Percentiles rank a stretch among this genome's conserved stretches.
Conservation (phyloP, 2,888 invertebrate species). For the Dioctria rufipes region DNA sequence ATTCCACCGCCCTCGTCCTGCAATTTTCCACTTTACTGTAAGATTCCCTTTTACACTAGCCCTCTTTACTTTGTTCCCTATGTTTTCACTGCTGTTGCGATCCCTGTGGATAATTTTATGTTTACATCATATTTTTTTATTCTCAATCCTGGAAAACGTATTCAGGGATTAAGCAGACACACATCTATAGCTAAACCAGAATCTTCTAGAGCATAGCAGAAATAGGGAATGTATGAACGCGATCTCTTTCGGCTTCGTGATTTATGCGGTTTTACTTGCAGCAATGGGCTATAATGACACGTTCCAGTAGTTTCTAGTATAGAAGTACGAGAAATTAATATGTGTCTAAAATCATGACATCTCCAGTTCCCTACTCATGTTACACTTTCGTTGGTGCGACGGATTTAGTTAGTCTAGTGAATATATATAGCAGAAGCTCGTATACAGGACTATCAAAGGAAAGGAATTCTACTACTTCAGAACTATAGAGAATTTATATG, state of each 20-base stretch:
- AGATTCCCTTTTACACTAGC: background rate
- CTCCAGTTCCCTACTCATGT: no score
- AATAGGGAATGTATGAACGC: background rate
- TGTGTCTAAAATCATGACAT: no score
- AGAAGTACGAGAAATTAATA: no score
- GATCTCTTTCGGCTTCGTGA: conserved; percentile 1
- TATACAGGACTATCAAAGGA: no score
- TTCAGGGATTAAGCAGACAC: conserved; percentile 32
- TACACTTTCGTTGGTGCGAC: no score
- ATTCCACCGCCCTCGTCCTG: conserved; percentile 42
- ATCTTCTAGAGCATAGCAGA: background rate
- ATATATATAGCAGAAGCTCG: no score
- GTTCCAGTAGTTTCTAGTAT: background rate
- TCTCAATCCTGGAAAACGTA: conserved; percentile 31
- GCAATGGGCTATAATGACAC: conserved; percentile 45
- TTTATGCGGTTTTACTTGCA: conserved; percentile 31
- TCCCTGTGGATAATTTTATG: conserved; percentile 45
- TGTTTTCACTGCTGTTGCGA: conserved; percentile 13
- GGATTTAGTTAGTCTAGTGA: no score
- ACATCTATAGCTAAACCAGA: background rate
- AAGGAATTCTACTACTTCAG: no score
- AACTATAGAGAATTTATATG: no score
- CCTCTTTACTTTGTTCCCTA: conserved; percentile 6
- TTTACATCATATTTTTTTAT: conserved; percentile 31
- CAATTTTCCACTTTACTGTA: conserved; percentile 18